Conservation (phyloP, 2,113 vertebrate genomes). For the Zosterops japonicus region DNA sequence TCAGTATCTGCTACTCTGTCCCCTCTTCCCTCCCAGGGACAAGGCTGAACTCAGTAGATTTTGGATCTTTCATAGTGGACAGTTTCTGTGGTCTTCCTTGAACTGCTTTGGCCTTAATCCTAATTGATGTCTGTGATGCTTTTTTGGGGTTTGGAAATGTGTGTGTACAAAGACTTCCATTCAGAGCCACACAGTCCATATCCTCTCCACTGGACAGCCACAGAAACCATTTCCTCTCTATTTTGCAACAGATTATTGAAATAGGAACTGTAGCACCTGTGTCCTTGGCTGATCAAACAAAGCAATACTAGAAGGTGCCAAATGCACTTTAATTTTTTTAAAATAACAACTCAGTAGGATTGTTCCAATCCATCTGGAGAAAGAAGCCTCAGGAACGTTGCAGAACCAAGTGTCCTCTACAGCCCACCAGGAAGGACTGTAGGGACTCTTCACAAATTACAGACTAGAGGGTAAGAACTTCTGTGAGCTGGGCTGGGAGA, state of each 20-base stretch:
- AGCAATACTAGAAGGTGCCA: not conserved
- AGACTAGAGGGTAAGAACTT: not conserved
- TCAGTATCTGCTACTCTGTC: not conserved
- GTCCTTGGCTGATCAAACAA: not conserved
- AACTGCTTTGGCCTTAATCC: not conserved
- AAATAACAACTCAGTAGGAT: not conserved
- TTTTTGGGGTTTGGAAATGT: not conserved
- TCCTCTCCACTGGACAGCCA: not conserved
- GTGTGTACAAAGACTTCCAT: not conserved
- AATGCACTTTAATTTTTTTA: not conserved
- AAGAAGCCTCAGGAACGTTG: not conserved
- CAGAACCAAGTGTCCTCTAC: not conserved
- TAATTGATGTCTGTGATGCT: not conserved
- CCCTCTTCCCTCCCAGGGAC: not conserved
- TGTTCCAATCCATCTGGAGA: not conserved
- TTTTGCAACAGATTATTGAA: conserved; percentile 3
- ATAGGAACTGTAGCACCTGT: not conserved
- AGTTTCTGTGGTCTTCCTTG: not conserved
- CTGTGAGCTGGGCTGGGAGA: not conserved
- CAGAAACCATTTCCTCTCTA: not conserved
- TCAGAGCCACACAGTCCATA: not conserved
- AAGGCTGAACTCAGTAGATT: not conserved
- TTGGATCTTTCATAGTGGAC: not conserved
- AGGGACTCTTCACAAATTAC: not conserved
- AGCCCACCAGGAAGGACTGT: not conserved